phyloP scores from a whole-genome alignment of 2,113 vertebrate species.

The Sminthopsis crassicaudata region DNA sequence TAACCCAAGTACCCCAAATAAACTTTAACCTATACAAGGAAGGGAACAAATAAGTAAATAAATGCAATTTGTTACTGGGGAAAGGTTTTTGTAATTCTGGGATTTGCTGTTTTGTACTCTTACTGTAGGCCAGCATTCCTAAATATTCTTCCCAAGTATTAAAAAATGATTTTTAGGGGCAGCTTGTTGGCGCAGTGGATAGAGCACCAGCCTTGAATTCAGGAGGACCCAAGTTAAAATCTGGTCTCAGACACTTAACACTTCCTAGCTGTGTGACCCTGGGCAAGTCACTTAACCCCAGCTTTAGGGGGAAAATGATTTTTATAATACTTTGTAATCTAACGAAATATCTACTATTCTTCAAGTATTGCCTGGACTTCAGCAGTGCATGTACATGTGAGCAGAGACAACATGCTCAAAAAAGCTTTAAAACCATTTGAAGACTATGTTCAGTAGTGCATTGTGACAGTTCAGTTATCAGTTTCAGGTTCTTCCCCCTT shows the following conservation, averaged over 20 bases:
- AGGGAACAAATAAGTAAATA: conserved; percentile 28
- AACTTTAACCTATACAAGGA: background rate
- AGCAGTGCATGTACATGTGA: background rate
- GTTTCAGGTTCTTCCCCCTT: conserved; percentile 24
- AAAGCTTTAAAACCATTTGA: background rate
- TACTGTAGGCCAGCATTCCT: background rate
- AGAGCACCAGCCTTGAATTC: too few species aligned
- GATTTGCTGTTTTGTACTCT: conserved; percentile 28
- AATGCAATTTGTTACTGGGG: conserved; percentile 1
- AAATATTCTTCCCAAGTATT: background rate
- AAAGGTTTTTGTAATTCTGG: background rate
- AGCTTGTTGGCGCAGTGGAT: too few species aligned
- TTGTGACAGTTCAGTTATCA: background rate
- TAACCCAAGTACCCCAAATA: conserved; percentile 34
- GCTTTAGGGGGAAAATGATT: conserved; percentile 6
- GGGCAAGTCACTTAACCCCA: too few species aligned
- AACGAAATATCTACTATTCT: background rate
- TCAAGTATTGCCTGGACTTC: background rate
- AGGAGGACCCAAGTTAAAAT: too few species aligned
- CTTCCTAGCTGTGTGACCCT: too few species aligned
- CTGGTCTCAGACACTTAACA: too few species aligned
- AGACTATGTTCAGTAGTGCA: background rate
- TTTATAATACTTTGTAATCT: background rate
- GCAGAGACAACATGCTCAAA: background rate
- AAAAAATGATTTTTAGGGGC: background rate